These are phyloP conservation scores for Rachycentron canadum DNA, from an alignment of 2,797 vertebrate species.

Conservation along the genomic window DNA sequence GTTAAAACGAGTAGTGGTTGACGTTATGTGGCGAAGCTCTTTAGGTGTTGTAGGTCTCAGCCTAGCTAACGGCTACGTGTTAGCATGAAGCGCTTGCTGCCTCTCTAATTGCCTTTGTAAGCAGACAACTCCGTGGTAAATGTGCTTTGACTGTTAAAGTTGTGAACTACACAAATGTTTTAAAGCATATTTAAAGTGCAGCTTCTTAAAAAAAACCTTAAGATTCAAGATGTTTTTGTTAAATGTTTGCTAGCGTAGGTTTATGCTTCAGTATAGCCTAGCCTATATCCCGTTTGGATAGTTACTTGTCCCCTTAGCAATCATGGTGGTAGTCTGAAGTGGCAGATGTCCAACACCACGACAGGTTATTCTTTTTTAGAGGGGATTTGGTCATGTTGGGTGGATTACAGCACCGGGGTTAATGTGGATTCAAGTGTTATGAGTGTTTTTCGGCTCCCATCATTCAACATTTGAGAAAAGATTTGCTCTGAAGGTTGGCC, in stretches of 20 bases:
- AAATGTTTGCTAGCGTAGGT: constrained; percentile 17
- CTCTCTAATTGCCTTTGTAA: constrained; percentile 82
- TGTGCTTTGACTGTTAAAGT: background rate
- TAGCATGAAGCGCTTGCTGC: constrained; percentile 62
- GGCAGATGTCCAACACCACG: constrained; percentile 28
- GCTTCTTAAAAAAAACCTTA: fast-evolving
- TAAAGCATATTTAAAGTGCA: background rate
- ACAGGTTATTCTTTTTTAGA: constrained; percentile 22
- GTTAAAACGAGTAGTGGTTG: background rate
- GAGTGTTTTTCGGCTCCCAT: background rate
- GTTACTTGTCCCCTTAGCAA: constrained; percentile 14
- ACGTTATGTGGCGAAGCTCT: background rate
- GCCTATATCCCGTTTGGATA: constrained; percentile 7
- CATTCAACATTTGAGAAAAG: background rate
- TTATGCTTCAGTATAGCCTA: constrained; percentile 2
- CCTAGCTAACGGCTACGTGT: constrained; percentile 56
- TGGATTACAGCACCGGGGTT: background rate
- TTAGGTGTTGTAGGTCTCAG: constrained; percentile 30
- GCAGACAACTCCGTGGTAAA: constrained; percentile 29
- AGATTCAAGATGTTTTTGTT: background rate
- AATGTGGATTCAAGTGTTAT: background rate
- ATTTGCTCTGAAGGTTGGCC: background rate
- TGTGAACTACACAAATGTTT: background rate
- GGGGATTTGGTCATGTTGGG: background rate
- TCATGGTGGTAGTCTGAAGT: constrained; percentile 46